Evolutionary conservation across 2,888 invertebrate species (phyloP), one percentile per base, ranked within the genome.

Genomic region (Sipunculus nudus): DNA sequence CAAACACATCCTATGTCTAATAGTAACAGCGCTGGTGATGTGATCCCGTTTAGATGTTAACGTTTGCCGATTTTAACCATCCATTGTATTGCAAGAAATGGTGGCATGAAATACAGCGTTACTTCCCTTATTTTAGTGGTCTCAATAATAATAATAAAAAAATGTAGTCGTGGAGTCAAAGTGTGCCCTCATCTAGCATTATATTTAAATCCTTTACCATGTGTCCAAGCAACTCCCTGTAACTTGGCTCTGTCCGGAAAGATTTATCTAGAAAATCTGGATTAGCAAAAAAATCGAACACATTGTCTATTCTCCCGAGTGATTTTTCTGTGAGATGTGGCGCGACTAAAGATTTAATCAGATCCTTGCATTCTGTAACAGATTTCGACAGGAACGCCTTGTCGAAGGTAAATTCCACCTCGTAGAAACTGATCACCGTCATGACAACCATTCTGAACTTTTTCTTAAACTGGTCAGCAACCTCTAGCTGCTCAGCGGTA

Each of bases 321-420:
- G 93, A 92, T 81, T 94, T 94, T 71, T 93, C 93, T 3, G 93
- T 92, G 2, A 94, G 87, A 78, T 94, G 94, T 31, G 89, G 87
- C 74, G 88, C 88, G 50, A 94, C 91, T 39, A 94, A 88, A 39
- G 87, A 85, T 72, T 89, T 89, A 62, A 97, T 88, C 54, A 92
- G 89, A 68, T 88, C 87, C 64, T 90, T 89, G 45, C 92, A 92
- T 54, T 94, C 93, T 50, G 88, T 88, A 38, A 96, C 65, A 16
- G 72, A 90, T 63, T 90, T 89, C 74, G 90, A 88, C 65, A 96
- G 86, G 84, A 92, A 96, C 52, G 88, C 88, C 64, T 92, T 88
- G 82, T 86, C 86, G 60, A 84, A 86, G 4, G 84, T 83, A 73
- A 84, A 86, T 53, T 86, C 86, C 45, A 87, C 86, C 72, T 86